Evolutionary conservation across 2,113 vertebrate genomes (phyloP).

Genomic region (Acanthisitta chloris): DNA sequence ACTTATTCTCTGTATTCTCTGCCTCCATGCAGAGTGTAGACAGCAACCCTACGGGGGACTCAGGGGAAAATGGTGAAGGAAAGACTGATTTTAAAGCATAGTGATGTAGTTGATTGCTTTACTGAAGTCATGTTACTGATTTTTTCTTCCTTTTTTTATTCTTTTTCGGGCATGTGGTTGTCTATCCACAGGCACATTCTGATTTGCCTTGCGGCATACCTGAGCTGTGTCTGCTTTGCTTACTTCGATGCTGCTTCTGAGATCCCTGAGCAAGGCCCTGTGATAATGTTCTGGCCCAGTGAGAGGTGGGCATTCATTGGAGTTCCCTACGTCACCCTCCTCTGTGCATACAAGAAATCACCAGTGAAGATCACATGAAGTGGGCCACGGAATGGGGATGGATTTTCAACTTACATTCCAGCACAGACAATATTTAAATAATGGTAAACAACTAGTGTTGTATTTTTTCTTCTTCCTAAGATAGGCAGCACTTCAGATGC

Average conservation of each 20-base stretch:
- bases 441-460: not conserved
- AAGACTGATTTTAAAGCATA: not conserved
- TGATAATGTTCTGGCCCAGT: slow-evolving; percentile 97
- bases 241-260: slow-evolving; percentile 94
- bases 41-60: rapidly evolving
- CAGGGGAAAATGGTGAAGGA: not conserved
- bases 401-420: not conserved
- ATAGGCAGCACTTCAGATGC: not conserved
- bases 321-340: slow-evolving; percentile 89
- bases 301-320: slow-evolving; percentile 98
- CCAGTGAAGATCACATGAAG: slow-evolving; percentile 91
- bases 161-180: not conserved
- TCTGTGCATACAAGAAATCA: slow-evolving; percentile 87
- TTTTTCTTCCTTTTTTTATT: not conserved
- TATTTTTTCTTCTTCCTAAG: not conserved
- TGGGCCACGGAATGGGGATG: not conserved
- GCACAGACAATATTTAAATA: not conserved
- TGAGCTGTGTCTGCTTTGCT: slow-evolving; percentile 96
- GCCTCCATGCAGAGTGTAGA: not conserved
- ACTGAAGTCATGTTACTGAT: not conserved
- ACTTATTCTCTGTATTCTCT: not conserved
- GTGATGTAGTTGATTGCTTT: not conserved
- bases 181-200: slow-evolving; percentile 87
- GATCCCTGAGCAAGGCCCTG: slow-evolving; percentile 93
- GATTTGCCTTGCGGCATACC: slow-evolving; percentile 93